Conservation (phyloP, 2,113 vertebrate species). For the Ageneiosus marmoratus region DNA sequence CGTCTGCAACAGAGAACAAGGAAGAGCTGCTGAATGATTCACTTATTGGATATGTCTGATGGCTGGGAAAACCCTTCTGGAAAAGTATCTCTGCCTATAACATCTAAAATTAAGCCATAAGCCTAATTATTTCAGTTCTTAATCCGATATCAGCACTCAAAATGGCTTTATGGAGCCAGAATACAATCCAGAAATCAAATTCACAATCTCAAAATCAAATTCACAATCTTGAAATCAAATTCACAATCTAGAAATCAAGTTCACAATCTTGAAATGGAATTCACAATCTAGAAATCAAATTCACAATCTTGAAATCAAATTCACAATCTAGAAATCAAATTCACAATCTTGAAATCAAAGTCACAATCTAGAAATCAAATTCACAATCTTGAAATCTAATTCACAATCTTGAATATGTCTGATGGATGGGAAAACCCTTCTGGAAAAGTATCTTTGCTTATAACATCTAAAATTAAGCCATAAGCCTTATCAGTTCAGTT, state of each 20-base stretch:
- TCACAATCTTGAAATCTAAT: too few relatives aligned
- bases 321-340: too few relatives aligned
- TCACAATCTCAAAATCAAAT: too few relatives aligned
- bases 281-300: too few relatives aligned
- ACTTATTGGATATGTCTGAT: neutral
- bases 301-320: too few relatives aligned
- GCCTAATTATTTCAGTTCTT: neutral
- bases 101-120: neutral
- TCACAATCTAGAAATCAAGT: too few relatives aligned
- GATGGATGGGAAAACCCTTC: too few relatives aligned
- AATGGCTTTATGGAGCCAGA: neutral
- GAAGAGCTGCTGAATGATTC: neutral
- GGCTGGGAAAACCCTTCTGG: neutral
- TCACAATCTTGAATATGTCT: too few relatives aligned
- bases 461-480: neutral
- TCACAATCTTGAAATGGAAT: too few relatives aligned
- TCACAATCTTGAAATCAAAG: too few relatives aligned
- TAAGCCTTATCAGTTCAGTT: neutral
- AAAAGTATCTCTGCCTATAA: neutral
- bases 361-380: too few relatives aligned
- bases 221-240: too few relatives aligned
- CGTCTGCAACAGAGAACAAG: neutral
- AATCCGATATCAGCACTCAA: neutral
- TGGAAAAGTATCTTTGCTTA: neutral
- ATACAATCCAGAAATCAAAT: neutral